These are phyloP conservation scores for Bubo bubo DNA, from an alignment of 2,113 vertebrate genomes.

Conservation along the genomic window DNA sequence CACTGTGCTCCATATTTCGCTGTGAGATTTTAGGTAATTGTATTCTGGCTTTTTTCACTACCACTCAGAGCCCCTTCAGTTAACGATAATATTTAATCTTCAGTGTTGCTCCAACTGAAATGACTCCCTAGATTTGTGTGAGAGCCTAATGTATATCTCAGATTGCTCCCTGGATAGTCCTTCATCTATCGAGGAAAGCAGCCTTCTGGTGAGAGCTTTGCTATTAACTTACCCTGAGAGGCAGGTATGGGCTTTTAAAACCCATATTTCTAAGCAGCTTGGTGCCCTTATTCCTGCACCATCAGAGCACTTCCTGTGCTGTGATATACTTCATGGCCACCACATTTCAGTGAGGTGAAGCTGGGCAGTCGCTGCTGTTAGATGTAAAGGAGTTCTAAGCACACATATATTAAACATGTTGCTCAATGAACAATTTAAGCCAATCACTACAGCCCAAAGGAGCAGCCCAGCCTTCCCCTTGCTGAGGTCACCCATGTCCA, in stretches of 20 bases:
- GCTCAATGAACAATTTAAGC: neutral
- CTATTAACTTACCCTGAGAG: neutral
- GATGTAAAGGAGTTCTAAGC: neutral
- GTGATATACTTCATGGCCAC: neutral
- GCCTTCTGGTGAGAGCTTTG: slow-evolving; percentile 28
- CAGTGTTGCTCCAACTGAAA: slow-evolving; percentile 28
- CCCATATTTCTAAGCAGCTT: neutral
- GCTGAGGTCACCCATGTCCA: neutral
- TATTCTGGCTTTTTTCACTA: slow-evolving; percentile 63
- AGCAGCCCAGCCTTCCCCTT: neutral
- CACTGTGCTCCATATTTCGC: neutral
- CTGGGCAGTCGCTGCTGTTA: neutral
- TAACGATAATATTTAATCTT: slow-evolving; percentile 57
- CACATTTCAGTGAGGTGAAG: neutral
- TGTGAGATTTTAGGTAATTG: slow-evolving; percentile 5
- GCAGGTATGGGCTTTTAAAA: neutral
- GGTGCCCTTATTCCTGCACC: neutral
- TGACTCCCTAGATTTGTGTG: slow-evolving; percentile 29
- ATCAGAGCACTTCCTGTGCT: neutral
- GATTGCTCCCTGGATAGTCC: slow-evolving; percentile 35
- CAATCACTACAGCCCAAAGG: neutral
- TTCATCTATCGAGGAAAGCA: slow-evolving; percentile 44
- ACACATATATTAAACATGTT: rapidly evolving
- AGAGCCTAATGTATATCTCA: slow-evolving; percentile 42
- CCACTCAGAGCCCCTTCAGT: slow-evolving; percentile 26